phyloP scores from a whole-genome alignment of 2,797 vertebrate genomes.

The Zenarchopterus dispar region DNA sequence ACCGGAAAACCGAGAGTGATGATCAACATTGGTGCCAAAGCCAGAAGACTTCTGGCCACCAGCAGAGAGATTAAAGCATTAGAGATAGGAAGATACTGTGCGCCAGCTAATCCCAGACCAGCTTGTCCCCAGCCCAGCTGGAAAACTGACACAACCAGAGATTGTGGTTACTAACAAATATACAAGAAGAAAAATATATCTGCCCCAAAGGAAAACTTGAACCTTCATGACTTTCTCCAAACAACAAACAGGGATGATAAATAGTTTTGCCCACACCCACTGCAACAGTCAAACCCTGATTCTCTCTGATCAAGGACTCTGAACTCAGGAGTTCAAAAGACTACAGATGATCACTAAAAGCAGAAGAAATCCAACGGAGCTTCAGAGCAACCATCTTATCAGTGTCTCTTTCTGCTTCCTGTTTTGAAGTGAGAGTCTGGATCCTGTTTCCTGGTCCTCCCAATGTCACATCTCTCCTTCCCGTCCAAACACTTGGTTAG shows the following conservation, averaged over 20 bases:
- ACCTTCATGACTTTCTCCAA: slow-evolving; percentile 4
- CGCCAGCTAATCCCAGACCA: slow-evolving; percentile 76
- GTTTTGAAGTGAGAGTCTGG: slow-evolving; percentile 68
- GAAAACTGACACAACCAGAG: slow-evolving; percentile 61
- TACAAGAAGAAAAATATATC: slow-evolving; percentile 9
- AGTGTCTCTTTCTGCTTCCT: slow-evolving; percentile 79
- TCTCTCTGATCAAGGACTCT: slow-evolving; percentile 14
- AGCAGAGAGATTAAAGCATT: slow-evolving; percentile 81
- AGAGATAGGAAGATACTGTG: slow-evolving; percentile 78
- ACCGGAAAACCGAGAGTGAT: slow-evolving; percentile 24
- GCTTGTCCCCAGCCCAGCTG: slow-evolving; percentile 70
- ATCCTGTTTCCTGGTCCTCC: slow-evolving; percentile 73
- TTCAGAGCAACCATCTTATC: slow-evolving; percentile 74
- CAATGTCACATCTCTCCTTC: slow-evolving; percentile 76
- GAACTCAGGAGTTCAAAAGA: slow-evolving; percentile 42
- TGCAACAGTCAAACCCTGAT: slow-evolving; percentile 15
- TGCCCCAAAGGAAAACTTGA: background rate
- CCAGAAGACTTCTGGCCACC: slow-evolving; percentile 58
- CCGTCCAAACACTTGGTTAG: slow-evolving; percentile 69
- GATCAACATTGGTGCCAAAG: slow-evolving; percentile 44
- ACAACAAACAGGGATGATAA: background rate
- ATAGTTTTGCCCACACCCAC: background rate
- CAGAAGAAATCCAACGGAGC: slow-evolving; percentile 51
- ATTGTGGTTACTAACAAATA: slow-evolving; percentile 35
- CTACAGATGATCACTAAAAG: slow-evolving; percentile 38